phyloP scores from a whole-genome alignment of 2,797 vertebrate species.

The Aselliscus stoliczkanus region DNA sequence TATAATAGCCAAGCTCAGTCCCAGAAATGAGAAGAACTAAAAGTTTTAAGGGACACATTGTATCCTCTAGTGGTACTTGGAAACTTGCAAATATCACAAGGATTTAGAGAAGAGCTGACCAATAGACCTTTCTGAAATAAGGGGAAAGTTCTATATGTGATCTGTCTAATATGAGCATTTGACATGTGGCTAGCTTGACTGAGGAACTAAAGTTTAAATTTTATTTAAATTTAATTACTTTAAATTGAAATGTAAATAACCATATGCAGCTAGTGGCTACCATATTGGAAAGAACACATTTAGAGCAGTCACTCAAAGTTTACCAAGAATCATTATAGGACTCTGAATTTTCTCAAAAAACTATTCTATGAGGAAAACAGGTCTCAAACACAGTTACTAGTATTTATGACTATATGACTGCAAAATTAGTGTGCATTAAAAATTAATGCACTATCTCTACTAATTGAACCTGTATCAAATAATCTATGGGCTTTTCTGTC shows the following conservation, averaged over 20 bases:
- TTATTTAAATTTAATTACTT: background rate
- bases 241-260: background rate
- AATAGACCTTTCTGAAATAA: background rate
- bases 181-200: background rate
- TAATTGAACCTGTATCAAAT: background rate
- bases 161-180: background rate
- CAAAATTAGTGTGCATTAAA: background rate
- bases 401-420: background rate
- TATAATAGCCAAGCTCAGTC: no score
- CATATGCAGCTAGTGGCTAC: background rate
- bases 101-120: background rate
- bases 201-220: background rate
- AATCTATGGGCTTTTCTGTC: background rate
- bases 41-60: background rate
- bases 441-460: background rate
- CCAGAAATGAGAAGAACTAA: background rate
- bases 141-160: background rate
- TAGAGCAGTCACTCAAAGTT: background rate
- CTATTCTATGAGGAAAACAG: background rate
- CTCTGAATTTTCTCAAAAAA: background rate
- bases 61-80: background rate
- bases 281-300: background rate
- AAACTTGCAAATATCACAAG: background rate
- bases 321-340: background rate
- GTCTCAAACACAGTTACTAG: background rate